Evolutionary conservation across 2,113 vertebrate species (phyloP).

Genomic region (Clupea harengus): DNA sequence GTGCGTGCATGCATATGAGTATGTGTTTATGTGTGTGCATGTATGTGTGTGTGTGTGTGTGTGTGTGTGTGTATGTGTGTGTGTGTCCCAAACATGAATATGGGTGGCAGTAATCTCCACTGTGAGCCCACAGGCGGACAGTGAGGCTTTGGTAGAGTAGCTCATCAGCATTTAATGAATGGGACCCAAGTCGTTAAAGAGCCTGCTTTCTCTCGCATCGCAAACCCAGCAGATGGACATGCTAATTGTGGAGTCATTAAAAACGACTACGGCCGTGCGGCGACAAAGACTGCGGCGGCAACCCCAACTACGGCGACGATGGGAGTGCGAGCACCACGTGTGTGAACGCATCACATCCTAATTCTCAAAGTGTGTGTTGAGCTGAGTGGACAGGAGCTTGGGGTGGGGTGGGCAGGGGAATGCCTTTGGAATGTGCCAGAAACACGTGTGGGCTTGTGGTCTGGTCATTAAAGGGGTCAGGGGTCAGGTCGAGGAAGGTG

Average conservation of each 20-base stretch:
- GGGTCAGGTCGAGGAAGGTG: no score
- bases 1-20: neutral
- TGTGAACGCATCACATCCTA: no score
- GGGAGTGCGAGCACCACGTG: constrained; percentile 30
- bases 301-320: constrained; percentile 46
- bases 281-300: no score
- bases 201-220: constrained; percentile 42
- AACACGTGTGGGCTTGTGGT: no score
- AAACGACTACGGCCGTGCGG: no score
- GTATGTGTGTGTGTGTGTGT: neutral
- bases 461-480: no score
- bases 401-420: no score
- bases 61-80: neutral
- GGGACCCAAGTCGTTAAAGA: constrained; percentile 42
- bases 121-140: constrained; percentile 24
- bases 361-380: no score
- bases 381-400: no score
- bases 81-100: neutral
- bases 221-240: constrained; percentile 53
- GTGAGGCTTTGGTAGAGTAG: constrained; percentile 19
- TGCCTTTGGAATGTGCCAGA: no score
- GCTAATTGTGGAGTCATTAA: constrained; percentile 46
- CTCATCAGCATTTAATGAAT: constrained; percentile 54
- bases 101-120: constrained; percentile 19
- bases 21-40: neutral